Percentiles rank a stretch among this genome's conserved stretches.
phyloP scores from a whole-genome alignment of 2,113 vertebrate genomes.

The Rhineura floridana region DNA sequence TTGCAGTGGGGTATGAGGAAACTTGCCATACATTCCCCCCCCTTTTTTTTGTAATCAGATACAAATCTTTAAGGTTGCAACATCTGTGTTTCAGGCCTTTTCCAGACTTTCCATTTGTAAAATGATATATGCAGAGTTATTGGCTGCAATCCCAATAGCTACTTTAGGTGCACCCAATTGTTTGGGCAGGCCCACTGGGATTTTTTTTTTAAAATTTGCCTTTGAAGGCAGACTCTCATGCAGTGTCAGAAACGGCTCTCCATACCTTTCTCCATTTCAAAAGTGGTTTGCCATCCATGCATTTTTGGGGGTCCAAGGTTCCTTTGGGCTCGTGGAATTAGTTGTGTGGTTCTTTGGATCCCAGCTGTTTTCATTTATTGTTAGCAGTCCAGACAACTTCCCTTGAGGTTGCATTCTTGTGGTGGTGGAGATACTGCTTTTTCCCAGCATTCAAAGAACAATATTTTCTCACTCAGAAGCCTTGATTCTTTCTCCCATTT shows the following conservation, averaged over 20 bases:
- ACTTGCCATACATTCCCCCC: neutral
- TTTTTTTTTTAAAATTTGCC: neutral
- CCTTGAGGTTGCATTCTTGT: neutral
- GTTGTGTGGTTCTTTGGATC: neutral
- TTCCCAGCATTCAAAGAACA: neutral
- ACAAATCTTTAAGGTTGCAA: neutral
- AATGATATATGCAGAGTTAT: neutral
- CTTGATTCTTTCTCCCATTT: neutral
- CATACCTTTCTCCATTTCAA: neutral
- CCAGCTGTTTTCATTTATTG: neutral
- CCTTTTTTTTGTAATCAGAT: neutral
- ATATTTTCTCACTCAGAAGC: neutral
- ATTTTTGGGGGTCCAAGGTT: neutral
- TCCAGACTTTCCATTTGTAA: conserved; percentile 16
- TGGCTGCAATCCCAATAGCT: conserved; percentile 1
- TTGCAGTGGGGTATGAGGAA: accelerated
- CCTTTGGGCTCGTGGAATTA: neutral
- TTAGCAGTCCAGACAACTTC: conserved; percentile 1
- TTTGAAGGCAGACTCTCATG: neutral
- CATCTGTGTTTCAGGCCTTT: neutral
- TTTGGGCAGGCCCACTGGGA: neutral
- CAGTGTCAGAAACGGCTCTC: neutral
- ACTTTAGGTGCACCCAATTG: conserved; percentile 3
- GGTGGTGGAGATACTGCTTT: neutral
- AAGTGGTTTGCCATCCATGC: neutral